These are phyloP conservation scores for Hirtodrosophila alboralis DNA, from an alignment of 2,888 invertebrate species.

Conservation along the genomic window DNA sequence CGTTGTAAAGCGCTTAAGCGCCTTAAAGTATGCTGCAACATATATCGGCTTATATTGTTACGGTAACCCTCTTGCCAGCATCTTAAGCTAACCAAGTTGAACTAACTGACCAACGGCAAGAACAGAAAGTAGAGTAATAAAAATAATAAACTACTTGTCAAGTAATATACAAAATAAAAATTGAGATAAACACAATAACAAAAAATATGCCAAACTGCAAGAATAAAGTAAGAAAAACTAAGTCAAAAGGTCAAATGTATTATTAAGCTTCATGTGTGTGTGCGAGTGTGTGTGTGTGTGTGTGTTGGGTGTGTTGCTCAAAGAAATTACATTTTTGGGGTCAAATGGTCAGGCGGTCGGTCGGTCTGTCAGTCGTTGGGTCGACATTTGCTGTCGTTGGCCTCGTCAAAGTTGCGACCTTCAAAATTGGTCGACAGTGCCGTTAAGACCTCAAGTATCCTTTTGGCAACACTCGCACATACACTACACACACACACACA, in stretches of 20 bases:
- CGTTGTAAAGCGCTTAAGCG: conserved; percentile 9
- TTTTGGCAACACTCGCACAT: conserved; percentile 47
- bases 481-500: conserved; percentile 7
- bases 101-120: conserved; percentile 37
- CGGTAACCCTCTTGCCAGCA: conserved; percentile 1
- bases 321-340: conserved; percentile 65
- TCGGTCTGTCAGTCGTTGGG: no score
- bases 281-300: conserved; percentile 19
- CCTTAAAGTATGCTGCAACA: conserved; percentile 27
- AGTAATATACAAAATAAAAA: conserved; percentile 28
- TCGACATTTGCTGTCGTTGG: conserved; percentile 21
- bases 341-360: conserved; percentile 59
- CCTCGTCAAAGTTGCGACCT: conserved; percentile 58
- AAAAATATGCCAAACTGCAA: conserved; percentile 12
- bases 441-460: conserved; percentile 68
- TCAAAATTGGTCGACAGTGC: conserved; percentile 64
- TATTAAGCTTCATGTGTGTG: conserved; percentile 44
- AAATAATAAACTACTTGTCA: conserved; percentile 14
- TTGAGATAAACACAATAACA: conserved; percentile 2
- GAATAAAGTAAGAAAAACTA: conserved; percentile 49
- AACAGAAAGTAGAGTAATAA: conserved; percentile 1
- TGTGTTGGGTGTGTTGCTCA: conserved; percentile 45
- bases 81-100: conserved; percentile 10
- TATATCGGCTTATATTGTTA: conserved; percentile 18
- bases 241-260: conserved; percentile 76